Evolutionary conservation across 30 jellyfish, hydroid and myxozoan species (phyloP).

Genomic region (Chrysaora quinquecirrha): DNA sequence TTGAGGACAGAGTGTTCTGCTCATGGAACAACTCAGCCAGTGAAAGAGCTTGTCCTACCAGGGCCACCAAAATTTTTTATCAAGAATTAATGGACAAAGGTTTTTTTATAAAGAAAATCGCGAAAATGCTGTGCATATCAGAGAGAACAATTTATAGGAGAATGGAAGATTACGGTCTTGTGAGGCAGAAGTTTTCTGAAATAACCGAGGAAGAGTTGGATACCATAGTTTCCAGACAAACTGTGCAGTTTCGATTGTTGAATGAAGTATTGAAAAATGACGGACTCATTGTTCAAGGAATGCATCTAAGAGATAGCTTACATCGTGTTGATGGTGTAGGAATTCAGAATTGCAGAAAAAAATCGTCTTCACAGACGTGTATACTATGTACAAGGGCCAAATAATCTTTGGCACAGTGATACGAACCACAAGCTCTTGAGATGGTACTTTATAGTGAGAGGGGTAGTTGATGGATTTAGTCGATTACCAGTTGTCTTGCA

Average conservation of each 20-base stretch:
- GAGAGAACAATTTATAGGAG: constrained; percentile 57
- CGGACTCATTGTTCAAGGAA: constrained; percentile 12
- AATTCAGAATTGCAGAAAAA: constrained; percentile 15
- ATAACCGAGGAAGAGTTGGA: constrained; percentile 39
- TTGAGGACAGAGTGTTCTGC: constrained; percentile 18
- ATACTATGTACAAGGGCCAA: constrained; percentile 71
- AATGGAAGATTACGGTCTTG: constrained; percentile 34
- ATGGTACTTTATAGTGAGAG: constrained; percentile 49
- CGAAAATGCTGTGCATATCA: constrained; percentile 27
- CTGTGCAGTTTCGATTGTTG: constrained; percentile 19
- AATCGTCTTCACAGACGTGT: constrained; percentile 30
- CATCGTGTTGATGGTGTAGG: constrained; percentile 27
- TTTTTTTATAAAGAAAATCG: constrained; percentile 14
- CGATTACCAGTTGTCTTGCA: constrained; percentile 53
- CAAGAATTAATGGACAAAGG: constrained; percentile 37
- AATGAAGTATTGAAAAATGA: constrained; percentile 10
- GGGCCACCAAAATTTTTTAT: constrained; percentile 69
- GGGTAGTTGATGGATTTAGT: constrained; percentile 72
- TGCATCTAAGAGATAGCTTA: constrained; percentile 29
- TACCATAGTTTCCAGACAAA: constrained; percentile 8
- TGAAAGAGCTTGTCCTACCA: not conserved
- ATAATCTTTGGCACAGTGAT: constrained; percentile 69
- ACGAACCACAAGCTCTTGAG: constrained; percentile 61
- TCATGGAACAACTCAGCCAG: constrained; percentile 26
- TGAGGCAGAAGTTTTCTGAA: constrained; percentile 21